Base-by-base conservation (phyloP, 1,140 invertebrate genomes). In the Drosophila biarmipes region DNA sequence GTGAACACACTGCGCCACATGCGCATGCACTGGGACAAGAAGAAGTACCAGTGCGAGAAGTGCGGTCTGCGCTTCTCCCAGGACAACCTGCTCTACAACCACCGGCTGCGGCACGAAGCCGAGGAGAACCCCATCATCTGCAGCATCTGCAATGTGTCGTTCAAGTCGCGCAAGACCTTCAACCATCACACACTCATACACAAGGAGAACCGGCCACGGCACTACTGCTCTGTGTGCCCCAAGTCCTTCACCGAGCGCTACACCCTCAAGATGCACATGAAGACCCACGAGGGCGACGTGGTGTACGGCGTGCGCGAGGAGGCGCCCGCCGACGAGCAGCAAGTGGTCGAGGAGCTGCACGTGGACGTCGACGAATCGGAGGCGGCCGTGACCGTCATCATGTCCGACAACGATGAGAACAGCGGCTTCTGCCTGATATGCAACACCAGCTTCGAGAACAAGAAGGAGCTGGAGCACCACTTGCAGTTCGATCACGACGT, bases 11-110 rank as follows among this genome's bases (percentile, higher is more conserved):
- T 91, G 34, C 84, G 90, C 0, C 90, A 91, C 52, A 91, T 91
- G 90, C 84, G 90, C 31, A 91, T 90, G 81, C 90, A 91, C 49
- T 91, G 90, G 90, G 84, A 91, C 48, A 91, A 91, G 38, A 91
- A 91, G 46, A 90, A 91, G 35, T 91, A 90, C 56, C 90, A 91
- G 59, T 91, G 90, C 24, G 90, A 91, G 64, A 91, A 90, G 53
- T 91, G 90, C 42, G 90, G 90, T 1, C 34, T 87, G 31, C 74
- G 90, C 2, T 91, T 91, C 48, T 91, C 90, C 0, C 78, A 86
- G 46, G 86, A 91, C 24, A 89, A 91, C 43, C 58, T 91, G 19
- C 55, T 91, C 4, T 91, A 91, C 48, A 91, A 91, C 37, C 90
- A 91, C 52, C 63, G 84, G 1, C 48, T 91, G 53, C 84, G 80